phyloP scores from a whole-genome alignment of 1,140 invertebrate genomes.

The Caenorhabditis tropicalis region DNA sequence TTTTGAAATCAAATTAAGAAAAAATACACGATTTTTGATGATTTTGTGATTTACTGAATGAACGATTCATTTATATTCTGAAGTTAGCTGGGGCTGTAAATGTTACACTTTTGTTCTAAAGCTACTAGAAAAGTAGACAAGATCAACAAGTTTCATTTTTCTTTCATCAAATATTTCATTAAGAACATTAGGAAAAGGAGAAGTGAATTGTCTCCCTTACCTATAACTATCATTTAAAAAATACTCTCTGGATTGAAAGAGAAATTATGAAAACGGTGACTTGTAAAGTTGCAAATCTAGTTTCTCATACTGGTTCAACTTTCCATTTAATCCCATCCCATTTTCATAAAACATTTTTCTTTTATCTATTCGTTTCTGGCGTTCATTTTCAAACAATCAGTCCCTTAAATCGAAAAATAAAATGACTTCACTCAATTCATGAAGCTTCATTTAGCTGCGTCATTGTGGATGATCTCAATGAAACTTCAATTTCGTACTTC shows the following conservation, averaged over 20 bases:
- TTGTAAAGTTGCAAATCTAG: not conserved
- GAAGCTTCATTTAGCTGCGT: no score
- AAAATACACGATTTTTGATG: not conserved
- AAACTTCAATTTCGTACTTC: no score
- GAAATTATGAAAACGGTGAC: not conserved
- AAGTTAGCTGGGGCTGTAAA: not conserved
- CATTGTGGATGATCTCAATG: no score
- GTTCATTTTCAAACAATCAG: not conserved
- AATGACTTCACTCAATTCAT: no score
- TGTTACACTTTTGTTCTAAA: not conserved
- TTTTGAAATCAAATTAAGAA: not conserved
- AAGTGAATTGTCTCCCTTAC: no score
- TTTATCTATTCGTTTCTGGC: not conserved
- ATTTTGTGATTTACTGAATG: not conserved
- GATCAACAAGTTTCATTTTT: not conserved
- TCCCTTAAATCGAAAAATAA: not conserved
- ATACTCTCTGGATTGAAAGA: not conserved
- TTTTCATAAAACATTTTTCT: no score
- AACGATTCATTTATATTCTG: not conserved
- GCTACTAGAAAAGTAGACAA: not conserved
- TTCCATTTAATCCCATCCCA: not conserved
- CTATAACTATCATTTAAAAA: no score
- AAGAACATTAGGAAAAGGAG: no score
- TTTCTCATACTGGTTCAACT: not conserved
- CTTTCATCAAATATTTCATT: no score